phyloP scores from a whole-genome alignment of 2,797 vertebrate species.

The Kryptopterus vitreolus region DNA sequence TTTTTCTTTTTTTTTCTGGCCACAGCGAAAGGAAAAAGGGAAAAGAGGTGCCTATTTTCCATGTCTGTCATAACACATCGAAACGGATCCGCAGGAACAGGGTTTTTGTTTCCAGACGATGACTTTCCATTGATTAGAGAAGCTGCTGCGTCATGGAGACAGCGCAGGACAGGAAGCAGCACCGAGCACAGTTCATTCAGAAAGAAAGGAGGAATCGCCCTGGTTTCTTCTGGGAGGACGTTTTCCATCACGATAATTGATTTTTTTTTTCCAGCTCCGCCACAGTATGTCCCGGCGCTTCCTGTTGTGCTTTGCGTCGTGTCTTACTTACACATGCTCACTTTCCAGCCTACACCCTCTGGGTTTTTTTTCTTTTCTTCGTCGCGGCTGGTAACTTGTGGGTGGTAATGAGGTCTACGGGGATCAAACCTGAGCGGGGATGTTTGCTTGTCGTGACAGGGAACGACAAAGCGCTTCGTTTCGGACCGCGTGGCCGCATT shows the following conservation, averaged over 20 bases:
- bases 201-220: no score
- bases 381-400: conserved; percentile 23
- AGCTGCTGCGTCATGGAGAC: conserved; percentile 38
- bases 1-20: conserved; percentile 37
- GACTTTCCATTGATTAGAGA: conserved; percentile 55
- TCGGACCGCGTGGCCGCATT: no score
- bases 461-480: no score
- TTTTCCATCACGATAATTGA: conserved; percentile 40
- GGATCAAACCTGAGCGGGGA: conserved; percentile 24
- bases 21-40: conserved; percentile 41
- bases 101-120: conserved; percentile 51
- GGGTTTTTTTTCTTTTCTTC: not conserved
- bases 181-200: conserved; percentile 35
- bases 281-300: conserved; percentile 24
- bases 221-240: conserved; percentile 13
- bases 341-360: conserved; percentile 17
- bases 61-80: conserved; percentile 54
- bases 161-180: conserved; percentile 10
- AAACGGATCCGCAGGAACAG: conserved; percentile 33
- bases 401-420: conserved; percentile 24
- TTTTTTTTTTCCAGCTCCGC: conserved; percentile 42
- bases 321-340: conserved; percentile 20
- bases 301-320: conserved; percentile 37
- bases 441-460: not conserved
- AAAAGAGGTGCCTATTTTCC: conserved; percentile 46